Evolutionary conservation across 2,888 invertebrate species (phyloP), one percentile per base, ranked within the genome.

Genomic region (Limnephilus rhombicus): DNA sequence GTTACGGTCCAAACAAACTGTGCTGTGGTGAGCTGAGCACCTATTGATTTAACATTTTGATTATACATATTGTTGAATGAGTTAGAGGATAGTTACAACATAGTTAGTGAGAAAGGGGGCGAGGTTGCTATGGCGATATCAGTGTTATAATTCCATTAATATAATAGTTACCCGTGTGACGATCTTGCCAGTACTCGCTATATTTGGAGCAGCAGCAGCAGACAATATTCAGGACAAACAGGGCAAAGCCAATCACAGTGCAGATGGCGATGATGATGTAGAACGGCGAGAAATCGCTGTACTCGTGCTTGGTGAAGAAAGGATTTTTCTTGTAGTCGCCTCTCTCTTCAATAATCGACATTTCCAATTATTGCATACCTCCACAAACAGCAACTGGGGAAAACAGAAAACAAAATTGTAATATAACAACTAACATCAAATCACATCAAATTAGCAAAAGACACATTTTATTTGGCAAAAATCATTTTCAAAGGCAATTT

Each of bases 181-280:
- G 96, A 94, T 98, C 98, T 94, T 97, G 97, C 98, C 98, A 98
- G 94, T 98, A 98, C 81, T 96, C 96, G 3, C 97, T 97, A 95
- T 98, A 97, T 94, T 97, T 97, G 0, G 98, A 98, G 95, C 98
- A 98, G 95, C 97, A 98, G 94, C 98, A 98, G 94, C 98, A 97
- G 80, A 97, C 96, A 53, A 98, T 96, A 95, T 98, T 98, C 92
- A 98, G 95, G 93, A 98, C 96, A 93, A 98, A 96, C 92, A 99
- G 95, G 37, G 97, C 96, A 15, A 97, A 96, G 91, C 97, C 97
- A 94, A 98, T 95, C 81, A 98, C 96, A 9, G 98, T 97, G 95
- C 98, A 98, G 95, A 98, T 97, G 45, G 98, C 97, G 93, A 98
- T 97, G 31, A 97, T 97, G 94, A 98, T 97, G 96, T 98, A 98